These are phyloP conservation scores for Polyploca ridens DNA, from an alignment of 2,888 invertebrate genomes.

Conservation along the genomic window DNA sequence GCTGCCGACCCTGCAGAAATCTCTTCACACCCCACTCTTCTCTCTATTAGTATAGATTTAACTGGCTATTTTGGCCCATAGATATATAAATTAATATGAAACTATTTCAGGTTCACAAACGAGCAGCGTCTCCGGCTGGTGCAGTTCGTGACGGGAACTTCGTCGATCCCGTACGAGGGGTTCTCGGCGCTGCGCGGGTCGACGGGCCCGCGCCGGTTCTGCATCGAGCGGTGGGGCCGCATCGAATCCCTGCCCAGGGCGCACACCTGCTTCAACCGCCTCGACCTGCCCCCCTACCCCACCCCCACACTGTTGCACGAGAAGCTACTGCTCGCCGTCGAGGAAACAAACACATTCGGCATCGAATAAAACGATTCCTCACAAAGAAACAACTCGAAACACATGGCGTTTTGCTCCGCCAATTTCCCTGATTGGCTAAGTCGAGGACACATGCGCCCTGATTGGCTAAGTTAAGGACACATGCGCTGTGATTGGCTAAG, in stretches of 20 bases:
- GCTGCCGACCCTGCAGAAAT: too few species aligned
- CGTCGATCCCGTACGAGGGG: conserved; percentile 98
- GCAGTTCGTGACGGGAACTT: conserved; percentile 99
- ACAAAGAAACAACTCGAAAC: conserved; percentile 6
- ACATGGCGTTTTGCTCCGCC: too few species aligned
- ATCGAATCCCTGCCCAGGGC: conserved; percentile 97
- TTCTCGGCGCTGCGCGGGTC: conserved; percentile 97
- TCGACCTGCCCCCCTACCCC: conserved; percentile 98
- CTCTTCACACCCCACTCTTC: too few species aligned
- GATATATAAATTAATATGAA: too few species aligned
- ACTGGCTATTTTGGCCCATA: background rate
- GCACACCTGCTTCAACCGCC: conserved; percentile 98
- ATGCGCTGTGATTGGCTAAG: too few species aligned
- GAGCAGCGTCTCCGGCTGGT: conserved; percentile 96
- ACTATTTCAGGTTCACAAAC: conserved; percentile 91
- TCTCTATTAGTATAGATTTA: too few species aligned
- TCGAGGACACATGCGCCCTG: too few species aligned
- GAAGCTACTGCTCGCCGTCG: conserved; percentile 96
- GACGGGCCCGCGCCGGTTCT: conserved; percentile 97
- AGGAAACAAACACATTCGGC: conserved; percentile 98
- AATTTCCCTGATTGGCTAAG: too few species aligned
- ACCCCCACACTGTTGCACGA: conserved; percentile 96
- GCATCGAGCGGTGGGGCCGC: conserved; percentile 98
- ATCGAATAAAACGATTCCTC: conserved; percentile 88
- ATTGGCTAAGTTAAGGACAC: too few species aligned